Evolutionary conservation across 2,113 vertebrate species (phyloP).

Genomic region (Cricetomys ansorgei): DNA sequence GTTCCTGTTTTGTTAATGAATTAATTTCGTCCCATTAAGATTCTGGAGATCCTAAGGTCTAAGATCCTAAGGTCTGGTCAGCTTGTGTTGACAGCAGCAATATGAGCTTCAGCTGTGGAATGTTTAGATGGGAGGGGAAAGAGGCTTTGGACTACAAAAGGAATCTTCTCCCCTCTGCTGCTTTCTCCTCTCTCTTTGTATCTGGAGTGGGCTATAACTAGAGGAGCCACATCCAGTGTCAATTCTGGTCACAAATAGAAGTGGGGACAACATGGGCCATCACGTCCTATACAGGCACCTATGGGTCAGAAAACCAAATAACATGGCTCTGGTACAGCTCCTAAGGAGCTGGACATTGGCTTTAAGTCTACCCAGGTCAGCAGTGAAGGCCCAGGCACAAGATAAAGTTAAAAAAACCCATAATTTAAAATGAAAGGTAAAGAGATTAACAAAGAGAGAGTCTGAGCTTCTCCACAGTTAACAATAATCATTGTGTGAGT

Average conservation of each 20-base stretch:
- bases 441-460: neutral
- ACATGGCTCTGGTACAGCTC: fast-evolving
- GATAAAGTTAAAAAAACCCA: neutral
- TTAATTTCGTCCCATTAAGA: neutral
- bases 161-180: too few relatives aligned
- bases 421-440: neutral
- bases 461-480: neutral
- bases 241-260: neutral
- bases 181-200: neutral
- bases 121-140: neutral
- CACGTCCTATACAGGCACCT: neutral
- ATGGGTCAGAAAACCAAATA: neutral
- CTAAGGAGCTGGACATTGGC: neutral
- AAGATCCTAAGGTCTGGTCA: neutral
- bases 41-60: neutral
- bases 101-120: neutral
- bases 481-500: neutral
- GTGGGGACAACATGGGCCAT: neutral
- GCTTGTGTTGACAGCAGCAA: neutral
- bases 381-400: neutral
- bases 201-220: neutral
- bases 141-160: neutral
- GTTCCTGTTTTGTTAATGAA: neutral
- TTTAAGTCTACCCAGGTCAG: neutral
- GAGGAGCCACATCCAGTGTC: too few relatives aligned